phyloP scores from a whole-genome alignment of 1,140 invertebrate species.

The Diorhabda elongata region DNA sequence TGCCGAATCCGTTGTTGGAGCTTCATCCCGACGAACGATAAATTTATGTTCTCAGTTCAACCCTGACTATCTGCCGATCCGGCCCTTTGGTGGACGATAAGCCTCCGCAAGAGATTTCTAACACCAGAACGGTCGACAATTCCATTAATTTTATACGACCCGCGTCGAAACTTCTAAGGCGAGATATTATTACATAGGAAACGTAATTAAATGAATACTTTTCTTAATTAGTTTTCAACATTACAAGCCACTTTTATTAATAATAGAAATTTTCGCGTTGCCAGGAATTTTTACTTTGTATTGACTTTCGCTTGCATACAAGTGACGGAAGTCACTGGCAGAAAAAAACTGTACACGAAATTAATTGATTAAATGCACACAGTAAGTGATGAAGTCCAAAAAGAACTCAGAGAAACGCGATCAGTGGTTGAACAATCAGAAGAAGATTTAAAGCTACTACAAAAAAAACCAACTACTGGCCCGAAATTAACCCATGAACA shows the following conservation, averaged over 20 bases:
- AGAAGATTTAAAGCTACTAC: no score
- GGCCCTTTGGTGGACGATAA: constrained; percentile 37
- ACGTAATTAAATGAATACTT: constrained; percentile 40
- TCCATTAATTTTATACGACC: constrained; percentile 39
- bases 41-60: constrained; percentile 11
- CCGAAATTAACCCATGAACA: no score
- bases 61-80: constrained; percentile 32
- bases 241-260: constrained; percentile 38
- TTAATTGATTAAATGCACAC: no score
- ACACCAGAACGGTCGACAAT: constrained; percentile 36
- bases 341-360: no score
- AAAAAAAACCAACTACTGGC: no score
- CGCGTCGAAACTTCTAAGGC: constrained; percentile 29
- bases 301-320: no score
- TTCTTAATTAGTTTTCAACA: constrained; percentile 41
- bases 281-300: not conserved
- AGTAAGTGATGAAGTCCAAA: no score
- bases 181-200: constrained; percentile 31
- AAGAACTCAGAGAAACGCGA: no score
- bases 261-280: constrained; percentile 31
- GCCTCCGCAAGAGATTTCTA: constrained; percentile 35
- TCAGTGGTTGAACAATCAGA: no score
- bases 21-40: not conserved
- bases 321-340: no score
- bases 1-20: not conserved